Percentiles rank a stretch among this genome's conserved stretches.
phyloP scores from a whole-genome alignment of 2,113 vertebrate species.

The Syrrhaptes paradoxus region DNA sequence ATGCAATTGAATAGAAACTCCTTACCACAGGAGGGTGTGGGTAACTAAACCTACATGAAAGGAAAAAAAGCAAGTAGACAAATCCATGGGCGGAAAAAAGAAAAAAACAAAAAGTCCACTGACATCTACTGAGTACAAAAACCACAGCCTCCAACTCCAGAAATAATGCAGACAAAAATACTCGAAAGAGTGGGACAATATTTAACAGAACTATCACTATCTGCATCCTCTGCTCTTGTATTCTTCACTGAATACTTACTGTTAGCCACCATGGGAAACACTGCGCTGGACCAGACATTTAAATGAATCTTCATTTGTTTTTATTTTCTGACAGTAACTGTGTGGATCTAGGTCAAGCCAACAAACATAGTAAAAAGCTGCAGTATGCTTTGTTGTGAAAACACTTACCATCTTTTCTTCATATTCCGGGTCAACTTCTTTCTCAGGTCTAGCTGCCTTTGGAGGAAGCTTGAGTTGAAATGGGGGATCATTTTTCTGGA shows the following conservation, averaged over 20 bases:
- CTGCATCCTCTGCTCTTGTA: neutral
- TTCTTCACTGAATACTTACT: neutral
- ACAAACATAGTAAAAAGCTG: neutral
- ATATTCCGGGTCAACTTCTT: constrained; percentile 83
- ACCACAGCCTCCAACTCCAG: neutral
- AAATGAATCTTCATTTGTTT: neutral
- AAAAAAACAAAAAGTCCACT: neutral
- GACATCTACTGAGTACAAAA: neutral
- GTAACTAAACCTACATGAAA: neutral
- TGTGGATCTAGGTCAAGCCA: neutral
- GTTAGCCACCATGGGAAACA: neutral
- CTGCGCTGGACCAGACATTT: accelerated
- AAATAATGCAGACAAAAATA: neutral
- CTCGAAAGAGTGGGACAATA: neutral
- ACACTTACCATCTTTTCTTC: constrained; percentile 87
- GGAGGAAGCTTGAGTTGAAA: constrained; percentile 81
- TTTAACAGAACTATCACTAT: neutral
- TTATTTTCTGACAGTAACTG: neutral
- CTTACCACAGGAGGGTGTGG: neutral
- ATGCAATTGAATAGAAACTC: neutral
- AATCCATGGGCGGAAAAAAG: neutral
- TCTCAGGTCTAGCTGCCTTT: constrained; percentile 77
- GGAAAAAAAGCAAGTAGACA: neutral
- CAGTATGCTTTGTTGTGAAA: neutral
- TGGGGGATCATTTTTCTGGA: constrained; percentile 76